phyloP scores from a whole-genome alignment of 2,797 vertebrate genomes.

The Parauchenoglanis ngamensis region DNA sequence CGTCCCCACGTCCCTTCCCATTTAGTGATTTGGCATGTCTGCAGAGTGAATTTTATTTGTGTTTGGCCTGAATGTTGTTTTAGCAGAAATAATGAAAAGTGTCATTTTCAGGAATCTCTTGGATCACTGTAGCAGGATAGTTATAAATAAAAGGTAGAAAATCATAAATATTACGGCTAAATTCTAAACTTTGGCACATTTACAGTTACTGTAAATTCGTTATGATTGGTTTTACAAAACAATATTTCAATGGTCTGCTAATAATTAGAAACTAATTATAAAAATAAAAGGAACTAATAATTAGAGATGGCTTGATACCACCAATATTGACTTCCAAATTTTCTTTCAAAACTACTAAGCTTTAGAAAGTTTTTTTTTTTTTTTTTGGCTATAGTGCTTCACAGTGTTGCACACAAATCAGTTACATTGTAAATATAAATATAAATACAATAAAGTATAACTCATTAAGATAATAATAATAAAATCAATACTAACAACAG shows the following conservation, averaged over 20 bases:
- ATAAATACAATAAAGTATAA: neutral
- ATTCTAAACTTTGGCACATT: neutral
- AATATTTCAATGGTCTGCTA: neutral
- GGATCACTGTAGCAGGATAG: neutral
- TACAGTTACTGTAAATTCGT: neutral
- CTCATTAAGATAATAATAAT: neutral
- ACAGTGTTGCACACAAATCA: neutral
- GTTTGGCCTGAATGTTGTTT: neutral
- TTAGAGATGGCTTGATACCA: neutral
- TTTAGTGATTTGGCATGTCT: neutral
- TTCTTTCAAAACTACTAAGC: neutral
- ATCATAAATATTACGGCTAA: neutral
- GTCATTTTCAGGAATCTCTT: neutral
- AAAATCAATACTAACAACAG: neutral
- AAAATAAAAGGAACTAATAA: neutral
- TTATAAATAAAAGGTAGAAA: neutral
- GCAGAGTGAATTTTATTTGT: neutral
- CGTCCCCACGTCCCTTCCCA: neutral
- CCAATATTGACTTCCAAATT: neutral
- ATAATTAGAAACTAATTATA: neutral
- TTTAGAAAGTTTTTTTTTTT: neutral
- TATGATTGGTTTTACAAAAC: neutral
- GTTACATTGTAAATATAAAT: neutral
- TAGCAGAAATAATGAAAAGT: neutral
- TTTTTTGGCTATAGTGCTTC: neutral